Evolutionary conservation across 2,888 invertebrate species (phyloP).

Genomic region (Hypercompe scribonia): DNA sequence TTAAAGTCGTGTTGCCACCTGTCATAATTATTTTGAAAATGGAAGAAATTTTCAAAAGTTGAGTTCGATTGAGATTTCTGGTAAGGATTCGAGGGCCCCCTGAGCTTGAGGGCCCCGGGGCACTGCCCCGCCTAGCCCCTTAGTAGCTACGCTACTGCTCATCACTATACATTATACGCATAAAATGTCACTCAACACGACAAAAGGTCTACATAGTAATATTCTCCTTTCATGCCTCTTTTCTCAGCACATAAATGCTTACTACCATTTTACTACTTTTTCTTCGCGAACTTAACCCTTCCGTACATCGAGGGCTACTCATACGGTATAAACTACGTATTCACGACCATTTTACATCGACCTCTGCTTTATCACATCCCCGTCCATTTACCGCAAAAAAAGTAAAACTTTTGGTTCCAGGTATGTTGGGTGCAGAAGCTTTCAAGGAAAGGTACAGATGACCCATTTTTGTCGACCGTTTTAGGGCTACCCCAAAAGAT

Average conservation of each 20-base stretch:
- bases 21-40: too few species aligned
- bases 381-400: constrained; percentile 19
- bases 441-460: constrained; percentile 71
- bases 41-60: too few species aligned
- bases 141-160: too few species aligned
- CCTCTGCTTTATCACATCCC: constrained; percentile 40
- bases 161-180: constrained; percentile 47
- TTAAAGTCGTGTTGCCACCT: too few species aligned
- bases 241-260: constrained; percentile 74
- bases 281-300: constrained; percentile 70
- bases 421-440: constrained; percentile 57
- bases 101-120: too few species aligned
- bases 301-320: constrained; percentile 74
- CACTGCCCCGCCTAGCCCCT: too few species aligned
- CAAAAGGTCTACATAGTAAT: constrained; percentile 64
- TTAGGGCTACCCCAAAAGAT: constrained; percentile 69
- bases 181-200: constrained; percentile 62
- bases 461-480: constrained; percentile 72
- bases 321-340: constrained; percentile 72
- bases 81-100: too few species aligned
- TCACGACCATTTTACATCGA: constrained; percentile 56
- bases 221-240: constrained; percentile 61
- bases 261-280: constrained; percentile 75
- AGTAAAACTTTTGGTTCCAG: constrained; percentile 41
- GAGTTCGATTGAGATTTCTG: too few species aligned